Conservation (phyloP, 2,888 invertebrate species). For the Papilio gigon region DNA sequence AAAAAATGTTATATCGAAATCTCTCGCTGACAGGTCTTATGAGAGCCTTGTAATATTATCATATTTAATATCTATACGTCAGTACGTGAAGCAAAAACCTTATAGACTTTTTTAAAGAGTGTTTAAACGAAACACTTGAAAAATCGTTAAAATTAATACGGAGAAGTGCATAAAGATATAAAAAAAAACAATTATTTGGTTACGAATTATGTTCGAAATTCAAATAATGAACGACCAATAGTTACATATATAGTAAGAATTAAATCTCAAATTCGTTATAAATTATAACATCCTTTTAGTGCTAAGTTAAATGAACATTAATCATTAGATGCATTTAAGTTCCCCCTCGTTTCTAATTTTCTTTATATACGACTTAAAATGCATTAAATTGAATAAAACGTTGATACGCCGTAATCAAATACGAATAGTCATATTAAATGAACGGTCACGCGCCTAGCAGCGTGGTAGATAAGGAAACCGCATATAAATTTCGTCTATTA, state of each 20-base stretch:
- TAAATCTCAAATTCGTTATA: conserved; percentile 31
- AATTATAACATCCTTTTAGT: conserved; percentile 18
- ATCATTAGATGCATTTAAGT: conserved; percentile 43
- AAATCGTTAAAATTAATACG: too few relatives aligned
- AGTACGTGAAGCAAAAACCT: too few relatives aligned
- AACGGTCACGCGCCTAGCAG: conserved; percentile 67
- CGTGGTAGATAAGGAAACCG: conserved; percentile 66
- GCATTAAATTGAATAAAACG: conserved; percentile 54
- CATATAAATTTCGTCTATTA: conserved; percentile 73
- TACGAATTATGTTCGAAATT: too few relatives aligned
- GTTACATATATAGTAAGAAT: background rate
- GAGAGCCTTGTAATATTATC: too few relatives aligned
- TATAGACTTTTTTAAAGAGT: too few relatives aligned
- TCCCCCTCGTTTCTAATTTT: conserved; percentile 43
- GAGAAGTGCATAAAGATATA: too few relatives aligned
- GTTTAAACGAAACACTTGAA: too few relatives aligned
- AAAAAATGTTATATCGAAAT: too few relatives aligned
- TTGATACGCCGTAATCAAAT: conserved; percentile 65
- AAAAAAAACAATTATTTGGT: too few relatives aligned
- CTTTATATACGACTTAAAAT: conserved; percentile 48
- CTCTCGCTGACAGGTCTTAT: too few relatives aligned
- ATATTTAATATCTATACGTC: too few relatives aligned
- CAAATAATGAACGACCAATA: too few relatives aligned
- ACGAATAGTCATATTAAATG: conserved; percentile 62
- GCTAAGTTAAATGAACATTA: conserved; percentile 32